Evolutionary conservation across 2,888 invertebrate genomes (phyloP), one percentile per base, ranked within the genome.

Genomic region (Mimumesa dahlbomi): DNA sequence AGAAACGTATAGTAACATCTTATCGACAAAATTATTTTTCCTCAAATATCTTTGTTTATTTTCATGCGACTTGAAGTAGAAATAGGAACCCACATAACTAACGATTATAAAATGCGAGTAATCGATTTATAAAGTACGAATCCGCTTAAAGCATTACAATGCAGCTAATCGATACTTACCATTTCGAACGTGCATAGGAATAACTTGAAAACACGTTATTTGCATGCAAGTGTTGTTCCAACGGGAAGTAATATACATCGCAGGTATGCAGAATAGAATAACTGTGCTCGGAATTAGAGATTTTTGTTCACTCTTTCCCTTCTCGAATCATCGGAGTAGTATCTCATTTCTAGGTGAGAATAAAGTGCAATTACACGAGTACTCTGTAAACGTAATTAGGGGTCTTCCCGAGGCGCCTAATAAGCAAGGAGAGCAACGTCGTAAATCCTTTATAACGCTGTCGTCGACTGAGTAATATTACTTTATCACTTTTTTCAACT

Each of bases 401-500:
- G 61, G 52, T 40, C 29, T 18, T 14, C 22, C 11, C 4, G 38
- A 21, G 13, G 13, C 22, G 18, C 42, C 52, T 54, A 69, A 69
- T 58, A 53, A 69, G 36, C 31, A 48, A 19, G 57, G 49, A 19
- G 22, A 53, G 25, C 34, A 45, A 5, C 18, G 13, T 46, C 29
- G 52, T 65, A 69, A 63, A 67, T 67, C 48, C 61, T 53, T 48
- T 50, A 43, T 45, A 49, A 29, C 16, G 22, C 18, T 43, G 34
- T 43, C 43, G 18, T 31, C 43, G 34, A 22, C 13, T 42, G 42
- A 34, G 36, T 3, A 22, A 29, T 43, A n/a, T n/a, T n/a, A 43
- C 52, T 43, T 18, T 13, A n/a, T 34, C 42, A 43, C 1, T 2
- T 19, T 25, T 48, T 18, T 25, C 7, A 13, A 22, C 46, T 34